These are phyloP conservation scores for Perizoma flavofasciatum DNA, from an alignment of 2,888 invertebrate genomes.

Conservation along the genomic window DNA sequence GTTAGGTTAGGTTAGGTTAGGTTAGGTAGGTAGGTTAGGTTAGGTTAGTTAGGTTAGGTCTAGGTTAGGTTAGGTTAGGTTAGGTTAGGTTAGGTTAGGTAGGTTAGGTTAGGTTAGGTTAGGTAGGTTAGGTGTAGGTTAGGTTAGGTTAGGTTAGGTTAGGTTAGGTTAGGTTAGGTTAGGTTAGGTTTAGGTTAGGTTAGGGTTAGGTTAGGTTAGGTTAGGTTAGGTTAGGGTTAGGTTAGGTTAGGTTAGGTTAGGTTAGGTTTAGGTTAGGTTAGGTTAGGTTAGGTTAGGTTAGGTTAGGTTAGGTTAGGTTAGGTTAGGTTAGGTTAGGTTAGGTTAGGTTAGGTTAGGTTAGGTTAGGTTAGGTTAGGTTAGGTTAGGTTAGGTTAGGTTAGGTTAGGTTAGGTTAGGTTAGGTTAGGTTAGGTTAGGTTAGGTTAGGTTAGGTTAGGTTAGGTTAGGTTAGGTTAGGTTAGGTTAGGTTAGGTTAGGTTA, in stretches of 20 bases:
- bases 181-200: constrained; percentile 35
- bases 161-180: constrained; percentile 40
- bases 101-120: constrained; percentile 32
- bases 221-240: constrained; percentile 22
- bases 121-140: constrained; percentile 26
- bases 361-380: constrained; percentile 36
- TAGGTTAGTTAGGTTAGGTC: constrained; percentile 39
- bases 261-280: constrained; percentile 34
- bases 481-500: constrained; percentile 20
- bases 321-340: constrained; percentile 34
- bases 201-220: constrained; percentile 28
- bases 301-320: constrained; percentile 34
- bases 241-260: constrained; percentile 1
- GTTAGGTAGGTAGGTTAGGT: constrained; percentile 13
- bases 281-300: constrained; percentile 36
- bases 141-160: constrained; percentile 32
- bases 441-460: constrained; percentile 19
- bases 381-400: constrained; percentile 27
- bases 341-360: constrained; percentile 33
- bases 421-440: constrained; percentile 26
- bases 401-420: constrained; percentile 25
- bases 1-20: constrained; percentile 33
- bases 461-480: constrained; percentile 7
- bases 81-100: constrained; percentile 26
- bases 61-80: constrained; percentile 42